These are phyloP conservation scores for Melanargia galathea DNA, from an alignment of 2,888 invertebrate species.

Conservation along the genomic window DNA sequence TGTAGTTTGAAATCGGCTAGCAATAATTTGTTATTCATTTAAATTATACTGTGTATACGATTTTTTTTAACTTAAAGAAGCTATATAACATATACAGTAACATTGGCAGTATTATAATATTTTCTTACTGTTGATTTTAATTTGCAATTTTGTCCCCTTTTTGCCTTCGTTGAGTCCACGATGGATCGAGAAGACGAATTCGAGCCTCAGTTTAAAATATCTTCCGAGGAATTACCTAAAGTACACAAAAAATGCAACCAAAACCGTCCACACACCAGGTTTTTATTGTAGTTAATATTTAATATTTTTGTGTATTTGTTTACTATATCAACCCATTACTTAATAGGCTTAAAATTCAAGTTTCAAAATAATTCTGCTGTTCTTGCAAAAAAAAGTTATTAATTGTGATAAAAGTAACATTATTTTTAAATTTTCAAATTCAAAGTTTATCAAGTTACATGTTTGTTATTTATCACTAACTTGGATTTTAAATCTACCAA, in stretches of 20 bases:
- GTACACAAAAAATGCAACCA: conserved; percentile 74
- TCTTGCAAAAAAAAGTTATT: background rate
- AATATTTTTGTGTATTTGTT: conserved; percentile 32
- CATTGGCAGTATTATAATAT: background rate
- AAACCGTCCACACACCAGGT: conserved; percentile 78
- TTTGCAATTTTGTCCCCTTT: conserved; percentile 42
- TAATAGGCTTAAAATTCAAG: conserved; percentile 21
- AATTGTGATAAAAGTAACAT: background rate
- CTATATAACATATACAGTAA: background rate
- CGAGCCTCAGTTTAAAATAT: conserved; percentile 57
- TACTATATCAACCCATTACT: background rate
- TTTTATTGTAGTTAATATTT: conserved; percentile 45
- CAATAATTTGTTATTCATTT: conserved; percentile 28
- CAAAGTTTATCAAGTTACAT: background rate
- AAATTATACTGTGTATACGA: conserved; percentile 21
- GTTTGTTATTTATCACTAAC: background rate
- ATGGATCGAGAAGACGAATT: conserved; percentile 68
- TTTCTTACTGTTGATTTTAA: conserved; percentile 24
- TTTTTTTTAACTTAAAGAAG: background rate
- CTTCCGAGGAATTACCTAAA: conserved; percentile 67
- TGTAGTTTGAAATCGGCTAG: conserved; percentile 29
- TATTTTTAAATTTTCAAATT: background rate
- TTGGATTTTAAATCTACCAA: conserved; percentile 8
- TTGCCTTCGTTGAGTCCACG: conserved; percentile 52
- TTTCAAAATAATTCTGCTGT: background rate